A percentile compares a stretch with the other conserved stretches of the same genome.
Evolutionary conservation across 2,888 invertebrate genomes (phyloP).

Genomic region (Erebia palarica): DNA sequence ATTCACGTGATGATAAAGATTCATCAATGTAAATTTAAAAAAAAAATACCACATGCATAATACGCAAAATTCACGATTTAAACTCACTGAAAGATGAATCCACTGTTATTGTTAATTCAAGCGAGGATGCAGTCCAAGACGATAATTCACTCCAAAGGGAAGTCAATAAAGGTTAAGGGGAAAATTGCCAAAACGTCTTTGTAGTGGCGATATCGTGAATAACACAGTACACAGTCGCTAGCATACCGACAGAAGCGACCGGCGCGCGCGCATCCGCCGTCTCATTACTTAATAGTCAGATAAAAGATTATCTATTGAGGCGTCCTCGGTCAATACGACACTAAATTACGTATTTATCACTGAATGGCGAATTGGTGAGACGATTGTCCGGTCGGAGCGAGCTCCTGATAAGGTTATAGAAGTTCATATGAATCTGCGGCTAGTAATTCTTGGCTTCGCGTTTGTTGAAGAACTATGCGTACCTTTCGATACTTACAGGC

Average conservation of each 20-base stretch:
- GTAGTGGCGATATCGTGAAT: constrained; percentile 37
- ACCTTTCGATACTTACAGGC: not conserved
- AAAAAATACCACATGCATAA: not conserved
- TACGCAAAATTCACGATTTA: not conserved
- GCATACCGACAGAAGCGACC: constrained; percentile 51
- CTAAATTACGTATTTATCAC: constrained; percentile 64
- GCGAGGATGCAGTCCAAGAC: not conserved
- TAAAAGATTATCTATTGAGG: constrained; percentile 78
- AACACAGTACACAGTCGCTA: constrained; percentile 46
- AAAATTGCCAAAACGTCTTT: constrained; percentile 11
- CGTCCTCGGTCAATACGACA: constrained; percentile 71
- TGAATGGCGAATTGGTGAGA: constrained; percentile 48
- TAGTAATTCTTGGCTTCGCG: not conserved
- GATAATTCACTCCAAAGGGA: not conserved
- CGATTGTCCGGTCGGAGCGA: constrained; percentile 33
- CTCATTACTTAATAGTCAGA: constrained; percentile 78
- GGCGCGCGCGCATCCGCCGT: constrained; percentile 51
- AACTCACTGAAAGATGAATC: not conserved
- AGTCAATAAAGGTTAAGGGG: constrained; percentile 8
- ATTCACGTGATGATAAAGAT: not conserved
- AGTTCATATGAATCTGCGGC: constrained; percentile 18
- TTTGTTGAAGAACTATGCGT: not conserved
- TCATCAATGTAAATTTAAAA: not conserved
- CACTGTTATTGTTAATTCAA: not conserved
- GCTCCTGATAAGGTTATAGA: constrained; percentile 22